Evolutionary conservation across 1,140 invertebrate species (phyloP), one percentile per base, ranked within the genome.

Genomic region (Cydia pomonella): DNA sequence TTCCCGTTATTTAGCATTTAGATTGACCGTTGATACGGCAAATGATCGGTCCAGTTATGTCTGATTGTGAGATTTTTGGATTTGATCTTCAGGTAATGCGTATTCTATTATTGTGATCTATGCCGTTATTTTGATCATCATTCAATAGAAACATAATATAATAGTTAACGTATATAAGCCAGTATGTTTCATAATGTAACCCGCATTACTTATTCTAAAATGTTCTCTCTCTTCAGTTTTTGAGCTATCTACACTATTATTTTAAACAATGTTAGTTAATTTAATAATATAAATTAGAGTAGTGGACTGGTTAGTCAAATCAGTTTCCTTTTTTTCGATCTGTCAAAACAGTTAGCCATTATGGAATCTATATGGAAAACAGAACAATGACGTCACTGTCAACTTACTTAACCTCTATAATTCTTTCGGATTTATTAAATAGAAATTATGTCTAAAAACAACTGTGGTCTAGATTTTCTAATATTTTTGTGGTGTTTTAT

Each of bases 31-130:
- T 80, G 81, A 83, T 82, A 84, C 76, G 74, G 77, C 80, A 82
- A 81, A 83, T 77, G 71, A 81, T 78, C 77, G 80, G 63, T 82
- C 81, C 80, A 87, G 80, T 87, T 87, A 81, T 73, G 74, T 77
- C 41, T 79, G 77, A 82, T 87, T 84, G 82, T 83, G 78, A 75
- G 78, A 80, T 84, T 81, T 77, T 81, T 77, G 76, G 74, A 79
- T 76, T 83, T 79, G 77, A 83, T 83, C 81, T 73, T 50, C 53
- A 23, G 53, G 64, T 69, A 69, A 69, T 69, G 29, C 64, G 27
- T 33, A 69, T 69, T 69, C 64, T 69, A 41, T 69, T 69, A 69
- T 69, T 69, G 64, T 69, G 64, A 69, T 69, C 12, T 21, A 69
- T 41, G 64, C 64, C 64, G 64, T 38, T 69, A 41, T 69, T 69